These are phyloP conservation scores for Meloidogyne exigua DNA, from an alignment of 1,140 invertebrate species.

Conservation along the genomic window DNA sequence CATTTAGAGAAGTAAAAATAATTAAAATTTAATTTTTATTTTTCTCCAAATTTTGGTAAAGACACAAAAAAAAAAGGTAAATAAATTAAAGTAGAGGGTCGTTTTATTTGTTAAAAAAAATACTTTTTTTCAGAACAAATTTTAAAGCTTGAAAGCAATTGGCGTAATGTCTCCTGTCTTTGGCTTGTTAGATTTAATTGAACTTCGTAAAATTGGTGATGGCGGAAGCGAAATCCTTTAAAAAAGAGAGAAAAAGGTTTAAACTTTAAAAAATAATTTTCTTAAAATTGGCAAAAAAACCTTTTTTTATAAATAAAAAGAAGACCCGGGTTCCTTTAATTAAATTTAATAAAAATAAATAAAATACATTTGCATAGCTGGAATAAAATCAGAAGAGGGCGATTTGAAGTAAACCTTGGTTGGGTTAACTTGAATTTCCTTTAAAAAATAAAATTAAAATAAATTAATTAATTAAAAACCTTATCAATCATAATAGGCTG, in stretches of 20 bases:
- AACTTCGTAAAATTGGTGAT: background rate
- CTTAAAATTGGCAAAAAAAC: too few species aligned
- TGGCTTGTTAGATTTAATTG: background rate
- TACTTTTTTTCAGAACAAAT: background rate
- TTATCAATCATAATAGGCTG: background rate
- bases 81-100: too few species aligned
- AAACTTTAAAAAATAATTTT: too few species aligned
- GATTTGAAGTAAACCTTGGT: background rate
- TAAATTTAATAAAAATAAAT: background rate
- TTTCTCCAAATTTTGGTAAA: too few species aligned
- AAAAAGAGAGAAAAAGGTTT: background rate
- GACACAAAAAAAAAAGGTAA: too few species aligned
- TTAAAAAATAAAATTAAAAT: background rate
- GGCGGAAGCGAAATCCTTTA: background rate
- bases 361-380: background rate
- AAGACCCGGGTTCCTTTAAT: too few species aligned
- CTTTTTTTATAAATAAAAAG: too few species aligned
- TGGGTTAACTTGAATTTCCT: background rate
- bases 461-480: background rate
- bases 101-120: too few species aligned
- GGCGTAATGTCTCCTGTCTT: background rate
- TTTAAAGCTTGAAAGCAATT: background rate
- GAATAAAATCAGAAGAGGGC: background rate
- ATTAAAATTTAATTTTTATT: too few species aligned
- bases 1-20: too few species aligned